These are phyloP conservation scores for Agrenia bidenticulata DNA, from an alignment of 2,888 invertebrate genomes.

Conservation along the genomic window DNA sequence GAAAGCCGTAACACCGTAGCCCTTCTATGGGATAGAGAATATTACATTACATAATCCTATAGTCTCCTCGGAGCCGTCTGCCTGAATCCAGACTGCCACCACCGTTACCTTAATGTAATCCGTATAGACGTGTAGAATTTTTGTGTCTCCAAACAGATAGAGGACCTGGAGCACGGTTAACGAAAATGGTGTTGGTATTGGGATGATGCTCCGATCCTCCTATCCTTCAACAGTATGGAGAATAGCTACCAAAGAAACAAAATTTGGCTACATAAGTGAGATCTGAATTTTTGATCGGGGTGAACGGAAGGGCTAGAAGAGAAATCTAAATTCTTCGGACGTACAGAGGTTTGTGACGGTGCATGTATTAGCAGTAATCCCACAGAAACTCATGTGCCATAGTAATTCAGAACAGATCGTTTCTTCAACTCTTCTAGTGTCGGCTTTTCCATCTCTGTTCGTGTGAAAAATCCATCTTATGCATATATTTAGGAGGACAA, in stretches of 20 bases:
- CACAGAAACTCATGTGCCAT: conserved; percentile 11
- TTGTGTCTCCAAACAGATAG: not conserved
- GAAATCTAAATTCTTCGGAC: conserved; percentile 19
- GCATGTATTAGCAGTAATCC: conserved; percentile 23
- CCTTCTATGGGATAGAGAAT: too few species aligned
- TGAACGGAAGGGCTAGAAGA: conserved; percentile 2
- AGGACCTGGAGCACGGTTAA: conserved; percentile 2
- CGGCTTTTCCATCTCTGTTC: not conserved
- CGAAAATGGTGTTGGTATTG: not conserved
- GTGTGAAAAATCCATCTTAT: conserved; percentile 1
- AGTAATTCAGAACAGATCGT: too few species aligned
- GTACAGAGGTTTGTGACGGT: conserved; percentile 10
- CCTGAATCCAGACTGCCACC: too few species aligned
- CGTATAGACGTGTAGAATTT: too few species aligned
- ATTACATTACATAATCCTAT: too few species aligned
- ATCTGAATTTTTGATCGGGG: conserved; percentile 24
- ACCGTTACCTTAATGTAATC: too few species aligned
- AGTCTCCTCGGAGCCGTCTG: too few species aligned
- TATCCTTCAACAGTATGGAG: not conserved
- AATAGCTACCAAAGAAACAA: not conserved
- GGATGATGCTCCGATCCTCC: not conserved
- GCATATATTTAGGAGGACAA: not conserved
- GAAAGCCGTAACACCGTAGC: too few species aligned
- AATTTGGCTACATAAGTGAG: conserved; percentile 18
- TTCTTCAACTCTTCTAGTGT: too few species aligned